A percentile compares a stretch with the other conserved stretches of the same genome.
phyloP scores from a whole-genome alignment of 2,797 vertebrate species.

The Peromyscus attwateri region DNA sequence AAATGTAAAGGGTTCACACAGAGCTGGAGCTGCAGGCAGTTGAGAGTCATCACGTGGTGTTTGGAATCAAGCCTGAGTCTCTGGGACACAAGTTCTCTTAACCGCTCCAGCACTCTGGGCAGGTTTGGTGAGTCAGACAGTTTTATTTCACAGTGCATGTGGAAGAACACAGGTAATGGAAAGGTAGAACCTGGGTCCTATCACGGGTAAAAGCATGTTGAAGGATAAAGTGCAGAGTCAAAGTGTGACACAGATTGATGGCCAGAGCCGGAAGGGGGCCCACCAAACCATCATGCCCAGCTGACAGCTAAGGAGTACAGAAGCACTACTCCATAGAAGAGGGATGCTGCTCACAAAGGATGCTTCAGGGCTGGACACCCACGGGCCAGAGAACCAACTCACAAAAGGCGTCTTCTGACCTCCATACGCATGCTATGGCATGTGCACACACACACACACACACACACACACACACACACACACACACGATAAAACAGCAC shows the following conservation, averaged over 20 bases:
- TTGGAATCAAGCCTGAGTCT: neutral
- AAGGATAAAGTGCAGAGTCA: neutral
- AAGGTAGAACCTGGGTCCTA: neutral
- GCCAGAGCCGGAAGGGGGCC: neutral
- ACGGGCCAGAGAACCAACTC: neutral
- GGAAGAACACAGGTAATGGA: neutral
- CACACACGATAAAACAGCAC: neutral
- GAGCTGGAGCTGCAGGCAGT: neutral
- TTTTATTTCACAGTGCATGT: neutral
- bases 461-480: neutral
- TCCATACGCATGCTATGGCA: neutral
- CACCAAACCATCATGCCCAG: neutral
- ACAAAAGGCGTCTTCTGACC: neutral
- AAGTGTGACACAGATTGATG: neutral
- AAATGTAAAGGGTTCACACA: neutral
- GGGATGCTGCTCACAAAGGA: neutral
- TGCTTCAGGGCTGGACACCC: neutral
- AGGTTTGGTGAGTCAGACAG: neutral
- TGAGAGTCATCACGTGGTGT: neutral
- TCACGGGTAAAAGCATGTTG: neutral
- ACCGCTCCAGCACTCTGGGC: neutral
- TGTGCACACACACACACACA: neutral
- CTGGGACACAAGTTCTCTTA: neutral
- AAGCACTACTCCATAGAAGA: accelerated
- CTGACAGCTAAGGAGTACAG: too few relatives aligned